These are phyloP conservation scores for Ganaspis sp. DNA, from an alignment of 1,140 invertebrate genomes.

Conservation along the genomic window DNA sequence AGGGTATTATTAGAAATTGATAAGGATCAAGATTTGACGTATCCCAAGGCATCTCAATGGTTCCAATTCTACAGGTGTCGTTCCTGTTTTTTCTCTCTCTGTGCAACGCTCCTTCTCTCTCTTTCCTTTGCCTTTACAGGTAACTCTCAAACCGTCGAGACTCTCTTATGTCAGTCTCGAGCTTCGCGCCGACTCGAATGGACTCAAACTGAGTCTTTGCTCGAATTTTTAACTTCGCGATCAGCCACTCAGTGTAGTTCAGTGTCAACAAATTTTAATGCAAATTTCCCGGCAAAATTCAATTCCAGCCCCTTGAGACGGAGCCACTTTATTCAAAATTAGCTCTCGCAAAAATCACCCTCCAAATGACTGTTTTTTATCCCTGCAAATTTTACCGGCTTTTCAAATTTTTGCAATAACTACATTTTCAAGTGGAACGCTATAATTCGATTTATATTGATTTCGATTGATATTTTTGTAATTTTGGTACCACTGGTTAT, in stretches of 20 bases:
- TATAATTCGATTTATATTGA: no score
- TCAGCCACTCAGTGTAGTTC: conserved; percentile 30
- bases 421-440: no score
- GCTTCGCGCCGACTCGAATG: conserved; percentile 52
- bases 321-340: not conserved
- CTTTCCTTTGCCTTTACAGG: conserved; percentile 19
- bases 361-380: not conserved
- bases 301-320: not conserved
- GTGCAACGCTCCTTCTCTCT: conserved; percentile 26
- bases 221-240: conserved; percentile 26
- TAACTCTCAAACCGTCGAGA: conserved; percentile 31
- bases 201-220: conserved; percentile 35
- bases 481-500: no score
- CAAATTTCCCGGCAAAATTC: conserved; percentile 10
- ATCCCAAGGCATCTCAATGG: conserved; percentile 34
- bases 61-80: conserved; percentile 16
- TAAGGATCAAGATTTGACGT: conserved; percentile 41
- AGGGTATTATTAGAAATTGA: conserved; percentile 41
- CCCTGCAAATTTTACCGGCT: no score
- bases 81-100: conserved; percentile 28
- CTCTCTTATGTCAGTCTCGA: conserved; percentile 51
- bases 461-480: no score
- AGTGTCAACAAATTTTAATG: conserved; percentile 13
- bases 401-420: no score
- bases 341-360: not conserved